A percentile compares a stretch with the other conserved stretches of the same genome.
These are phyloP conservation scores for Vanessa atalanta DNA, from an alignment of 1,140 invertebrate genomes.

Conservation along the genomic window DNA sequence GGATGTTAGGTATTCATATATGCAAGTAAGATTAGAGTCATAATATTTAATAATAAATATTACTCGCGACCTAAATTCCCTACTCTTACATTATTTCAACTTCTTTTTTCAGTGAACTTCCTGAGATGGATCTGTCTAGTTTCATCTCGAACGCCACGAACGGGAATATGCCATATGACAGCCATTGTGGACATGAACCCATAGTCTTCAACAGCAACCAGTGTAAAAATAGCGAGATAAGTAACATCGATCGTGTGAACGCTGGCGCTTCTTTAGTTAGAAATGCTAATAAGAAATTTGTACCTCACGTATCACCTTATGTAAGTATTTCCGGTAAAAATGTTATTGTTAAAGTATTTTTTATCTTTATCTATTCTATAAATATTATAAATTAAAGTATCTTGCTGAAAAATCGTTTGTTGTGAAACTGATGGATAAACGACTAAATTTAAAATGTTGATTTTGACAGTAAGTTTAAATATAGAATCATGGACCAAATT, in stretches of 20 bases:
- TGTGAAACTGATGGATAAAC: no score
- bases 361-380: background rate
- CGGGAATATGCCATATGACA: constrained; percentile 61
- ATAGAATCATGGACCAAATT: no score
- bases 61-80: no score
- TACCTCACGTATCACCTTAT: constrained; percentile 67
- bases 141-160: constrained; percentile 45
- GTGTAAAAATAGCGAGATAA: constrained; percentile 38
- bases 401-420: no score
- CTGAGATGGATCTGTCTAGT: constrained; percentile 37
- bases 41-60: background rate
- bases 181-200: constrained; percentile 60
- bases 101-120: constrained; percentile 48
- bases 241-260: constrained; percentile 38
- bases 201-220: constrained; percentile 53
- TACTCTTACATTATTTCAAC: background rate
- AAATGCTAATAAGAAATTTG: constrained; percentile 49
- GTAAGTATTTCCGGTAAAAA: constrained; percentile 50
- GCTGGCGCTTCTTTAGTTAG: constrained; percentile 44
- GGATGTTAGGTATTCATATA: constrained; percentile 72
- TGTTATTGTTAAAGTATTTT: background rate
- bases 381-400: no score
- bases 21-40: constrained; percentile 54
- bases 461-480: no score
- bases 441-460: no score